A percentile compares a stretch with the other conserved stretches of the same genome.
phyloP scores from a whole-genome alignment of 2,888 invertebrate species.

The Lithophane semibrunnea region DNA sequence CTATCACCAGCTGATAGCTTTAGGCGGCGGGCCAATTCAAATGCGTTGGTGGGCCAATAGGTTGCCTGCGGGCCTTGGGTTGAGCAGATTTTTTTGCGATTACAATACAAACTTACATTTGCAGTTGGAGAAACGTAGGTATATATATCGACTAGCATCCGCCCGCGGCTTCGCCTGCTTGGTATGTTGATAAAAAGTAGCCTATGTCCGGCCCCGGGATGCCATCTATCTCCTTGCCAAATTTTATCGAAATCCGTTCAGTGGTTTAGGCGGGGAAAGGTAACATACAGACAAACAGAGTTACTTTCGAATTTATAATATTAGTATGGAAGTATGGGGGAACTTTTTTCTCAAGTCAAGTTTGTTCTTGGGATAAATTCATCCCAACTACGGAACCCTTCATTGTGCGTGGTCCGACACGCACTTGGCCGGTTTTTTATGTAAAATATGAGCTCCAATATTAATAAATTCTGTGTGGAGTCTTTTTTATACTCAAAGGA shows the following conservation, averaged over 20 bases:
- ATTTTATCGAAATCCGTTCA: too few relatives aligned
- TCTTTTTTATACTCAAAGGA: constrained; percentile 21
- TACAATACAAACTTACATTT: neutral
- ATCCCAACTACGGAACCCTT: neutral
- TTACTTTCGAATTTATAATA: too few relatives aligned
- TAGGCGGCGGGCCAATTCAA: neutral
- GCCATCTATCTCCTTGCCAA: too few relatives aligned
- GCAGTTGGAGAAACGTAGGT: neutral
- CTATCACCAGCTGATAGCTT: too few relatives aligned
- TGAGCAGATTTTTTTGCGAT: neutral
- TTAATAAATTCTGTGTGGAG: constrained; percentile 11
- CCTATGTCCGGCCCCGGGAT: too few relatives aligned
- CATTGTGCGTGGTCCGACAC: neutral
- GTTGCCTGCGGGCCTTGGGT: neutral
- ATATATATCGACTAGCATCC: too few relatives aligned
- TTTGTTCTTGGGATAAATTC: neutral
- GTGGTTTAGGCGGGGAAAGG: too few relatives aligned
- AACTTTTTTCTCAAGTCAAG: neutral
- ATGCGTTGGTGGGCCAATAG: too few relatives aligned
- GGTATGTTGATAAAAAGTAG: too few relatives aligned
- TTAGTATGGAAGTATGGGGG: neutral
- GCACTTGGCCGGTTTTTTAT: neutral
- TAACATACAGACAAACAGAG: too few relatives aligned
- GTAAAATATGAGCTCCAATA: neutral
- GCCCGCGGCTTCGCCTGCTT: too few relatives aligned